Evolutionary conservation across 2,113 vertebrate genomes (phyloP), one percentile per base, ranked within the genome.

Genomic region (Ginglymostoma cirratum): DNA sequence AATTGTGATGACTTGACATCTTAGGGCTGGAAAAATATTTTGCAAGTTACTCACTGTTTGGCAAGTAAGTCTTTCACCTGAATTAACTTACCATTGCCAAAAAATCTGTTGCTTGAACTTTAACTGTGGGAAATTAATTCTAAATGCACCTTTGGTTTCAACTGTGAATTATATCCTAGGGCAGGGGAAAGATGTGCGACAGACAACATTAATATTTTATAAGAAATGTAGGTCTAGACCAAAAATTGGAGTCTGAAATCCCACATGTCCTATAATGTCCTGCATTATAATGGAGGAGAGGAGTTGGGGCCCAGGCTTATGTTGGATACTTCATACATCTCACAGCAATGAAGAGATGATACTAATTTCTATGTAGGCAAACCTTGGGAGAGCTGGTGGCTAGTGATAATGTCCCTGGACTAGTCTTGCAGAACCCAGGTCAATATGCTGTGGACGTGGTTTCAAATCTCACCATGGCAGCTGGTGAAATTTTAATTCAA

Each of bases 31-130:
- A 93, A 93, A 93, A 93, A 93, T 93, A 93, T 93, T 93, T 93
- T 66, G 89, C n/a, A 93, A 93, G 55, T 93, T 93, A 93, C 89
- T 93, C 89, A 93, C 61, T 67, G 61, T 93, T 67, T 93, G 89
- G 89, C 89, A 93, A 93, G 89, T 23, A 23, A 67, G 34, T n/a
- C 61, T 66, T 93, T 93, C 89, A 93, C 89, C 89, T 93, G 89
- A 93, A 93, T 93, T 67, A 93, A 93, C 89, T 92, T 66, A 93
- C 66, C 89, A 66, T 66, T 93, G 89, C 89, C 89, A 93, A 93
- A 66, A 48, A 93, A 93, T 93, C 89, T 93, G 89, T 93, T 93
- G 38, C 34, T 23, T 93, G 61, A 92, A 92, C 34, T 92, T 92
- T 92, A 92, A 66, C 65, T 92, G 5, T 30, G 38, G 61, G 89